A percentile compares a stretch with the other conserved stretches of the same genome.
phyloP scores from a whole-genome alignment of 2,888 invertebrate species.

The Tuta absoluta region DNA sequence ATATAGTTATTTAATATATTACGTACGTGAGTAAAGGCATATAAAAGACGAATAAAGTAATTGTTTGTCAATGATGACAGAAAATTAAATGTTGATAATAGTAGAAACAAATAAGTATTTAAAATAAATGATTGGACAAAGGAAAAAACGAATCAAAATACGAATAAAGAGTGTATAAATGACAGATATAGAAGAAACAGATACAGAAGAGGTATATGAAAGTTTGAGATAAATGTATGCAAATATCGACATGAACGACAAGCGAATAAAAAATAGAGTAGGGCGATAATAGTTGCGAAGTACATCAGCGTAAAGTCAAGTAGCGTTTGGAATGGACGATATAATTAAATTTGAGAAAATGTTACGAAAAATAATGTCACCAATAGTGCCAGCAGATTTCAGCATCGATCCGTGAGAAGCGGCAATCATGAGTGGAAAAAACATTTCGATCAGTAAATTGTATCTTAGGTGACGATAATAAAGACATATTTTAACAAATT shows the following conservation, averaged over 20 bases:
- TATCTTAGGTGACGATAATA: conserved; percentile 45
- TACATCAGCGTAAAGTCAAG: conserved; percentile 54
- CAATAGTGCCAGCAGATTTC: conserved; percentile 77
- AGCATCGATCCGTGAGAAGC: conserved; percentile 77
- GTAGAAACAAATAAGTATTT: neutral
- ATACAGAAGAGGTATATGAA: neutral
- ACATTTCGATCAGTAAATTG: conserved; percentile 72
- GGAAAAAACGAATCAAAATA: neutral
- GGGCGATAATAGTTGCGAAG: conserved; percentile 29
- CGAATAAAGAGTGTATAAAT: conserved; percentile 15
- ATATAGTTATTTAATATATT: neutral
- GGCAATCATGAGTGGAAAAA: conserved; percentile 81
- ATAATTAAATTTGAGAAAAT: conserved; percentile 43
- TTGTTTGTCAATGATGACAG: neutral
- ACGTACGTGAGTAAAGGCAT: neutral
- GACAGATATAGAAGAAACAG: neutral
- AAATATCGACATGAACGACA: conserved; percentile 21
- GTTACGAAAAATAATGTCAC: conserved; percentile 54
- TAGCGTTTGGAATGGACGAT: conserved; percentile 56
- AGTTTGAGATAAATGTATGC: neutral
- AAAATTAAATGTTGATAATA: neutral
- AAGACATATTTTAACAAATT: conserved; percentile 40
- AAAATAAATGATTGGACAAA: neutral
- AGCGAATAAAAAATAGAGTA: conserved; percentile 22
- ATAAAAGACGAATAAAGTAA: neutral